These are phyloP conservation scores for Oreohelix idahoensis DNA, from an alignment of 1,140 invertebrate species.

Conservation along the genomic window DNA sequence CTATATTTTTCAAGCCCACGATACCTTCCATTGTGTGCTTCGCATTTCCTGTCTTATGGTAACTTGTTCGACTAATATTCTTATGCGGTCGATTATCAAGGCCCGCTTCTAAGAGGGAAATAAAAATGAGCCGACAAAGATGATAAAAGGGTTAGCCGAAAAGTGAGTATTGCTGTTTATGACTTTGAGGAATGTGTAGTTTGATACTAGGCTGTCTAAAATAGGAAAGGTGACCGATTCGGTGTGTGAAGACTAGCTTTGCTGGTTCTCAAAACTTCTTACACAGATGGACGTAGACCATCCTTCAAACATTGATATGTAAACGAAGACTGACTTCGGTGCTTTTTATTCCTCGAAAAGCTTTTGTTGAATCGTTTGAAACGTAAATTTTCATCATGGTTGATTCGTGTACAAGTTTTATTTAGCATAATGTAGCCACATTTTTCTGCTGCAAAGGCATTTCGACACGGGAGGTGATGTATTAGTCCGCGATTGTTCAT, in stretches of 20 bases:
- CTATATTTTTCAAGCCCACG: conserved; percentile 1
- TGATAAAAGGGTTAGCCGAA: conserved; percentile 40
- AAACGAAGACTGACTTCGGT: background rate
- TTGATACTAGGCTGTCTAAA: background rate
- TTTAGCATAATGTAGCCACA: background rate
- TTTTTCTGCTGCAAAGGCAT: conserved; percentile 25
- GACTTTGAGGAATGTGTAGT: background rate
- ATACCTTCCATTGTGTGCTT: conserved; percentile 42
- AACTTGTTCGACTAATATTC: conserved; percentile 32
- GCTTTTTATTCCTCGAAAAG: background rate
- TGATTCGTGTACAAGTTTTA: background rate
- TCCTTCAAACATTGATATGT: background rate
- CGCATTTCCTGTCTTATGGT: conserved; percentile 41
- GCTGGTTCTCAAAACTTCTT: background rate
- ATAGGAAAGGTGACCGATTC: conserved; percentile 36
- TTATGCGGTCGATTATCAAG: conserved; percentile 32
- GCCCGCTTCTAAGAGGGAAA: background rate
- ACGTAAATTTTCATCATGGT: background rate
- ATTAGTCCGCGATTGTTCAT: conserved; percentile 44
- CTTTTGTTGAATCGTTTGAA: background rate
- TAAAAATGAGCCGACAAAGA: conserved; percentile 39
- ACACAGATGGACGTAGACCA: conserved; percentile 27
- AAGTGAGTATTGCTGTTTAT: conserved; percentile 30
- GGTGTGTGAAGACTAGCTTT: conserved; percentile 7
- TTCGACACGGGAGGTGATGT: conserved; percentile 32